phyloP scores from a whole-genome alignment of 2,888 invertebrate species.

The Aphodius granarius region DNA sequence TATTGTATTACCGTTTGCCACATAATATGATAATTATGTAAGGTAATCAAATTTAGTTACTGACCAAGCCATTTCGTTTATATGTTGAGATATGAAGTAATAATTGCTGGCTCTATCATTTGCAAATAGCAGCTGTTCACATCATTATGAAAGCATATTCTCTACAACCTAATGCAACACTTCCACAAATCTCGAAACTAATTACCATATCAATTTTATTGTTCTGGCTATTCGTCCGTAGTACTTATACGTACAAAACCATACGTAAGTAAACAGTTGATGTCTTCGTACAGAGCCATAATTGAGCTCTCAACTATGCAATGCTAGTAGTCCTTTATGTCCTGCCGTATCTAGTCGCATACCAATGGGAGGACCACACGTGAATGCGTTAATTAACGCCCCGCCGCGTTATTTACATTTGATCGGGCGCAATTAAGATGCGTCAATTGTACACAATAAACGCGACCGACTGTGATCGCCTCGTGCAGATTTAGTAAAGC shows the following conservation, averaged over 20 bases:
- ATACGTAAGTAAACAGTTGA: background rate
- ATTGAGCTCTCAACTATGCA: background rate
- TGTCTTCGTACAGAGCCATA: background rate
- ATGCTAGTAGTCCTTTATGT: conserved; percentile 3
- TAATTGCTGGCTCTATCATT: too few species aligned
- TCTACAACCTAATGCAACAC: background rate
- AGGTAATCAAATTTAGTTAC: too few species aligned
- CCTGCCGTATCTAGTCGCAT: conserved; percentile 2
- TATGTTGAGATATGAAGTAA: too few species aligned
- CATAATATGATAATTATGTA: too few species aligned
- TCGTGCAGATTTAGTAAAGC: background rate
- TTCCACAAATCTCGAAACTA: background rate
- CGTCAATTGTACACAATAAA: conserved; percentile 18
- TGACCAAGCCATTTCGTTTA: too few species aligned
- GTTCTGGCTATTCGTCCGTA: background rate
- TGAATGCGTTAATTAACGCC: conserved; percentile 20
- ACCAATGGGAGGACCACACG: conserved; percentile 21
- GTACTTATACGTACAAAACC: background rate
- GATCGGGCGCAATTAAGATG: conserved; percentile 24
- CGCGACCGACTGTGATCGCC: background rate
- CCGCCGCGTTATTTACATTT: conserved; percentile 20
- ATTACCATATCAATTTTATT: background rate
- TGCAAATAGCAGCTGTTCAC: background rate
- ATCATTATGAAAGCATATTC: background rate
- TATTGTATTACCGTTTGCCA: too few species aligned